phyloP scores from a whole-genome alignment of 2,888 invertebrate genomes.

The Galerucella calmariensis region DNA sequence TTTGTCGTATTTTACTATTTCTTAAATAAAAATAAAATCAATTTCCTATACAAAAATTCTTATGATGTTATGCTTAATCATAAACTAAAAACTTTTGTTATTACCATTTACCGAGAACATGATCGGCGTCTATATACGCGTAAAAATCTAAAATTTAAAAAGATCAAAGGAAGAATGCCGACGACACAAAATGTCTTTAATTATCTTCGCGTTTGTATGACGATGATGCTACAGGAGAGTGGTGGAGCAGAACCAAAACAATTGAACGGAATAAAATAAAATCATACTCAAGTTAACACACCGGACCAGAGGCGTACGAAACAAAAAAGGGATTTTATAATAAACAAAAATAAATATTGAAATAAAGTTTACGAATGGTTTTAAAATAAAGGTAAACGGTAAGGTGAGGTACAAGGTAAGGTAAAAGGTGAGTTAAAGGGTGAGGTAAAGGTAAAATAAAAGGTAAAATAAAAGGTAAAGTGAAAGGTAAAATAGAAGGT shows the following conservation, averaged over 20 bases:
- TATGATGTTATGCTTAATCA: conserved; percentile 34
- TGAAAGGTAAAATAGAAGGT: too few species aligned
- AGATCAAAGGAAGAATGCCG: conserved; percentile 43
- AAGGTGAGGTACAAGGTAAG: too few species aligned
- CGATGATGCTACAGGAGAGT: conserved; percentile 43
- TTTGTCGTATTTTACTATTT: not conserved
- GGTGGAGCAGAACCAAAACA: conserved; percentile 48
- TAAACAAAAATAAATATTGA: too few species aligned
- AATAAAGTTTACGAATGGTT: too few species aligned
- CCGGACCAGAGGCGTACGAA: conserved; percentile 10
- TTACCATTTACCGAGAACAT: conserved; percentile 41
- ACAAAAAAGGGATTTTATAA: not conserved
- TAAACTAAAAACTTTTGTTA: conserved; percentile 38
- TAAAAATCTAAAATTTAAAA: conserved; percentile 39
- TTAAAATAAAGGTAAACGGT: too few species aligned
- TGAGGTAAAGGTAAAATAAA: too few species aligned
- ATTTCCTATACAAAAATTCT: conserved; percentile 10
- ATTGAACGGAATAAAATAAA: conserved; percentile 50
- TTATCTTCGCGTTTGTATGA: conserved; percentile 39
- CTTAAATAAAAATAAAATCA: conserved; percentile 1
- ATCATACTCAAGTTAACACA: conserved; percentile 45
- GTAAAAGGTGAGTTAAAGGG: not conserved
- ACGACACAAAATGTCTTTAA: conserved; percentile 46
- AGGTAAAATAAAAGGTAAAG: too few species aligned
- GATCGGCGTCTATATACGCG: conserved; percentile 38